A percentile compares a stretch with the other conserved stretches of the same genome.
phyloP scores from a whole-genome alignment of 1,140 invertebrate genomes.

The Ceratitis capitata region DNA sequence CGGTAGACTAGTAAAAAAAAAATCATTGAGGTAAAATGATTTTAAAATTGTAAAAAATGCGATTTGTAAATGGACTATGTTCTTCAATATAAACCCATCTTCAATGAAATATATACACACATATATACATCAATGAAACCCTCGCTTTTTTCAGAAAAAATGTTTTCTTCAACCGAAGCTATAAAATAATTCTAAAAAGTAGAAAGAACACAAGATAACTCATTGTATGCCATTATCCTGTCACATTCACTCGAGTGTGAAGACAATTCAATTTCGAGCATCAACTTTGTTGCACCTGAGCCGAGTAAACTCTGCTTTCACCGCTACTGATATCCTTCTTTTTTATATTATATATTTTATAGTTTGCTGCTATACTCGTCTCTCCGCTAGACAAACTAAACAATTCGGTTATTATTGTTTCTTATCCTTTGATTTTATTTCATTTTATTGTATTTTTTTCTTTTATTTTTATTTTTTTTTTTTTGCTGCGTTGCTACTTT shows the following conservation, averaged over 20 bases:
- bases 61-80: no score
- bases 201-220: neutral
- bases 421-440: neutral
- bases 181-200: no score
- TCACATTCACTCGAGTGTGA: conserved; percentile 3
- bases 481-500: neutral
- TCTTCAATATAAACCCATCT: no score
- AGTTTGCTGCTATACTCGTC: no score
- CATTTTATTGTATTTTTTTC: neutral
- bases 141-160: no score
- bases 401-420: neutral
- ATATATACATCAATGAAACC: no score
- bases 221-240: neutral
- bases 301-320: neutral
- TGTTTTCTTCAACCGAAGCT: no score
- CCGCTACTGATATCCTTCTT: neutral
- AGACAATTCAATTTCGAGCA: conserved; percentile 43
- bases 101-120: no score
- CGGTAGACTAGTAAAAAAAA: no score
- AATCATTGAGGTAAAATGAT: no score
- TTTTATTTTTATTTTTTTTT: neutral
- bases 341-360: neutral
- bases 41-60: no score
- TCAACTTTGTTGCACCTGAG: conserved; percentile 44
- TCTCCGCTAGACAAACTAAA: no score